Conservation (phyloP, 1,140 invertebrate genomes). For the Trichomalopsis sarcophagae region DNA sequence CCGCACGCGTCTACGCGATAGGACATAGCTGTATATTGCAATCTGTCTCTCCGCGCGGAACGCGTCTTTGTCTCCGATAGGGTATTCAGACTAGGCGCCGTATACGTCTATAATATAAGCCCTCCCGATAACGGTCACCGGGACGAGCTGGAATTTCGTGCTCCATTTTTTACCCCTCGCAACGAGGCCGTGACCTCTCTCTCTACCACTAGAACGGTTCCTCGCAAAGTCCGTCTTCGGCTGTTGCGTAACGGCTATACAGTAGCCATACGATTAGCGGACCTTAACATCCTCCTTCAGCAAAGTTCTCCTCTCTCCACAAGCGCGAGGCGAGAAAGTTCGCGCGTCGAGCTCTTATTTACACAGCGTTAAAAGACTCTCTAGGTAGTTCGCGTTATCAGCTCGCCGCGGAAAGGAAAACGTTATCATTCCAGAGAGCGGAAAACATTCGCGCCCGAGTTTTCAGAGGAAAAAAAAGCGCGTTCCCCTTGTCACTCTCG, state of each 20-base stretch:
- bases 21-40: slow-evolving; percentile 9
- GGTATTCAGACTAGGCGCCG: neutral
- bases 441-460: neutral
- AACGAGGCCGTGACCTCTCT: too few species aligned
- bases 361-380: too few species aligned
- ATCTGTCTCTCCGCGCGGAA: neutral
- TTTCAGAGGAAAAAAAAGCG: neutral
- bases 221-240: neutral
- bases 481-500: neutral
- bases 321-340: too few species aligned
- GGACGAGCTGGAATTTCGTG: slow-evolving; percentile 40
- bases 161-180: neutral
- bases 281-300: neutral
- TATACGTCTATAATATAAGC: neutral
- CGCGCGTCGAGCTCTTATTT: too few species aligned
- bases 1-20: neutral
- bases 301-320: too few species aligned
- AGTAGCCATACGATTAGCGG: neutral
- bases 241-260: neutral
- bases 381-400: neutral
- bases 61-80: neutral
- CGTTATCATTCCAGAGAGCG: neutral
- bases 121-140: slow-evolving; percentile 22
- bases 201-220: too few species aligned
- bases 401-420: neutral